Evolutionary conservation across 2,888 invertebrate species (phyloP).

Genomic region (Aporophyla nigra): DNA sequence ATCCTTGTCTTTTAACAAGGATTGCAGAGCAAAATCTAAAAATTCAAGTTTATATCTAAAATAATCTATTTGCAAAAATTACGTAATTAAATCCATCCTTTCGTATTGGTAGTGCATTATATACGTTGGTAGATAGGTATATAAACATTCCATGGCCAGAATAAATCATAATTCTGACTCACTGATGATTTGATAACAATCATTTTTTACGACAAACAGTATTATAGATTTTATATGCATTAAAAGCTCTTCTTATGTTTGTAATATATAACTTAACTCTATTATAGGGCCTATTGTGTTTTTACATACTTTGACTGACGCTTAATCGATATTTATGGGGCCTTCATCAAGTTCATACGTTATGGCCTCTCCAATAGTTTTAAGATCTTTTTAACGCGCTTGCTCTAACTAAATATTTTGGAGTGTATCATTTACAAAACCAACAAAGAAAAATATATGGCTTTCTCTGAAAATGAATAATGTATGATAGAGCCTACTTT

Average conservation of each 20-base stretch:
- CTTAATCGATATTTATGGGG: not conserved
- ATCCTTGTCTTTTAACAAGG: no score
- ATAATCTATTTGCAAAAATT: not conserved
- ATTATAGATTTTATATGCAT: conserved; percentile 1
- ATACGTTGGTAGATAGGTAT: not conserved
- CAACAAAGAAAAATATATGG: not conserved
- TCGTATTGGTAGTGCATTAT: not conserved
- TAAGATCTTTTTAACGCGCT: not conserved
- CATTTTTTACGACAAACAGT: not conserved
- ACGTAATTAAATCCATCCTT: not conserved
- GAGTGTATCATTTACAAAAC: not conserved
- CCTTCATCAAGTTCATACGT: not conserved
- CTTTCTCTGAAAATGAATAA: not conserved
- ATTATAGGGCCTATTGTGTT: not conserved
- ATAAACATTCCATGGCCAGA: no score
- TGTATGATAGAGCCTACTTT: not conserved
- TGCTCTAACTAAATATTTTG: not conserved
- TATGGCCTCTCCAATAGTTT: not conserved
- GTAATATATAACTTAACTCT: not conserved
- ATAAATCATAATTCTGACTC: conserved; percentile 17
- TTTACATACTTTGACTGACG: not conserved
- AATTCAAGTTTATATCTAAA: not conserved
- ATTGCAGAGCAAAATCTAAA: not conserved
- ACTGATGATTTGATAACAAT: conserved; percentile 14
- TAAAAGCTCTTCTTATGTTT: not conserved